A percentile compares a stretch with the other conserved stretches of the same genome.
Conservation (phyloP, 2,797 vertebrate genomes). For the Acanthurus lineatus region DNA sequence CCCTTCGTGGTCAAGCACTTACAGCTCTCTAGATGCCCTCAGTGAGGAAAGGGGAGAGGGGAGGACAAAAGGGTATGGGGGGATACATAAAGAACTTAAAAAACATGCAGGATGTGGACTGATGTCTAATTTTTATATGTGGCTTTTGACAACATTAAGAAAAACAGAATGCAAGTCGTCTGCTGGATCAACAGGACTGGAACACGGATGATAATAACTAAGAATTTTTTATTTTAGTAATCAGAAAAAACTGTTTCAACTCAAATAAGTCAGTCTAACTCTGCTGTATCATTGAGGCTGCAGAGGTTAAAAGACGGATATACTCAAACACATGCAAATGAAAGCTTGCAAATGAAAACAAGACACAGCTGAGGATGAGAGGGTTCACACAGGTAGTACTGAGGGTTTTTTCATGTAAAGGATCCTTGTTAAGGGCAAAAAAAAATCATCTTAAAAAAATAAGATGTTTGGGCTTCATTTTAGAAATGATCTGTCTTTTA, state of each 20-base stretch:
- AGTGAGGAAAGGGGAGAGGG: constrained; percentile 34
- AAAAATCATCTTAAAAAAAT: no score
- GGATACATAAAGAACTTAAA: constrained; percentile 3
- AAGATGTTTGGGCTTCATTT: no score
- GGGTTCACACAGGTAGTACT: not conserved
- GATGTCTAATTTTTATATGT: not conserved
- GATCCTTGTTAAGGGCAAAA: no score
- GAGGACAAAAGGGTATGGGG: constrained; percentile 6
- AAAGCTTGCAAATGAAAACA: not conserved
- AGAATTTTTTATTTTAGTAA: no score
- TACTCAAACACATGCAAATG: not conserved
- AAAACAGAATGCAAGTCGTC: not conserved
- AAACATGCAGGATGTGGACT: not conserved
- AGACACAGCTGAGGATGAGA: not conserved
- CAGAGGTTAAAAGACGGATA: no score
- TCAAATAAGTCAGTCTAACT: no score
- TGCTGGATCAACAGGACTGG: not conserved
- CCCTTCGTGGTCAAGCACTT: constrained; percentile 82
- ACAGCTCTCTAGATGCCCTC: constrained; percentile 71
- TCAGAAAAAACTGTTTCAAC: no score
- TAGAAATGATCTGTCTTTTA: not conserved
- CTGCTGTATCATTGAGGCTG: no score
- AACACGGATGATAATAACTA: no score
- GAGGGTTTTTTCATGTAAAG: no score
- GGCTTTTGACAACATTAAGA: not conserved